Evolutionary conservation across 2,888 invertebrate species (phyloP).

Genomic region (Leptinotarsa peninsularis): DNA sequence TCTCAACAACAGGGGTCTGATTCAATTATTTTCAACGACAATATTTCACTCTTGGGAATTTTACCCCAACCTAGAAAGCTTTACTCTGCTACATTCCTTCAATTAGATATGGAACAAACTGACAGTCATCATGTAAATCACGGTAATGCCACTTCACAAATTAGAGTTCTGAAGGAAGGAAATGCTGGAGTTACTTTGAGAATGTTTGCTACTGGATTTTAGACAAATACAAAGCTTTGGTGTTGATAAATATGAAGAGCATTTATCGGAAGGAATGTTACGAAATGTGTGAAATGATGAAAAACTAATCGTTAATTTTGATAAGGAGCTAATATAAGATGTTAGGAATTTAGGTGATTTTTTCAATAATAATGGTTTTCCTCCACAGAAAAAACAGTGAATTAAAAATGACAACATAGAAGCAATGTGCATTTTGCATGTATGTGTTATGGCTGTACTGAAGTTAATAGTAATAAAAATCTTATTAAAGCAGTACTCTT

Average conservation of each 20-base stretch:
- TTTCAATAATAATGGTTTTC: no score
- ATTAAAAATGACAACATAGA: no score
- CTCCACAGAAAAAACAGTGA: no score
- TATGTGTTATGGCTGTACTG: no score
- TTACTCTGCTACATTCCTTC: background rate
- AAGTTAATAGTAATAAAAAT: no score
- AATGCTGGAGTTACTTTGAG: conserved; percentile 3
- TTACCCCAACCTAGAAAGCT: background rate
- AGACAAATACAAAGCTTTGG: background rate
- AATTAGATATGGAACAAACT: background rate
- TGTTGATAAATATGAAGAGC: background rate
- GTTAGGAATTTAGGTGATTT: no score
- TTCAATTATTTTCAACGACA: no score
- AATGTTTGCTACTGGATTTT: background rate
- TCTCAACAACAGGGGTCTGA: no score
- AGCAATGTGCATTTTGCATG: no score
- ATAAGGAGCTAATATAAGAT: no score
- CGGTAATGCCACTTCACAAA: background rate
- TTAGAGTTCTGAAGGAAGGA: background rate
- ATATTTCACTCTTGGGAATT: background rate
- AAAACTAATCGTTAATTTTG: no score
- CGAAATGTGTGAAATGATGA: background rate
- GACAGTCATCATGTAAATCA: conserved; percentile 11
- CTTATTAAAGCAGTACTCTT: no score
- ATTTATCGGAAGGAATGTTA: background rate